A percentile compares a stretch with the other conserved stretches of the same genome.
Conservation (phyloP, 2,888 invertebrate genomes). For the Cantharis nigra region DNA sequence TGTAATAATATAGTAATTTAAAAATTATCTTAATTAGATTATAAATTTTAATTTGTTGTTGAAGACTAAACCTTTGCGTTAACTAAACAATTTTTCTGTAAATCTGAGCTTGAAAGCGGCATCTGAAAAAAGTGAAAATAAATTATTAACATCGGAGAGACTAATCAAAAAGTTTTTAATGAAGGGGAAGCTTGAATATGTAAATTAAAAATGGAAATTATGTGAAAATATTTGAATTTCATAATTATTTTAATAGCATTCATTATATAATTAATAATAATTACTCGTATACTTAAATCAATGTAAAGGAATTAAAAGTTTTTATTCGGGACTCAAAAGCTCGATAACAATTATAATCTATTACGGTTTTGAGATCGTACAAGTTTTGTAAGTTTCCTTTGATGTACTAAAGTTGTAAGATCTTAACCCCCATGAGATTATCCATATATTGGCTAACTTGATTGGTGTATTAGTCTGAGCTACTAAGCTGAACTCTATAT, state of each 20-base stretch:
- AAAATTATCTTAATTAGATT: background rate
- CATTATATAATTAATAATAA: background rate
- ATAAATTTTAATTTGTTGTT: background rate
- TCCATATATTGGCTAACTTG: background rate
- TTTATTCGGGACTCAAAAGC: background rate
- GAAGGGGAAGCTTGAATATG: background rate
- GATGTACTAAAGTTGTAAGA: conserved; percentile 11
- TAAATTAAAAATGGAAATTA: background rate
- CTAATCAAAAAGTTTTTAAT: background rate
- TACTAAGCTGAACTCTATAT: background rate
- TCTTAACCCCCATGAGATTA: background rate
- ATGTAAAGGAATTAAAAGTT: background rate
- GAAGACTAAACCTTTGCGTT: background rate
- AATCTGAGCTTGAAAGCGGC: background rate
- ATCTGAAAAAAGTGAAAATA: background rate
- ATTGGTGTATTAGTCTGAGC: background rate
- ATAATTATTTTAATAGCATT: background rate
- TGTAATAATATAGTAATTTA: background rate
- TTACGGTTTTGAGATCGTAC: background rate
- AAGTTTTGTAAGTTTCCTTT: conserved; percentile 6
- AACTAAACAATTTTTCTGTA: background rate
- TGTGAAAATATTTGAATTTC: background rate
- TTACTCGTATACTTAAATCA: background rate
- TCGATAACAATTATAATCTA: background rate
- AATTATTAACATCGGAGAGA: background rate